Evolutionary conservation across 1,140 invertebrate species (phyloP), one percentile per base, ranked within the genome.

Genomic region (Brachionus paranguensis): DNA sequence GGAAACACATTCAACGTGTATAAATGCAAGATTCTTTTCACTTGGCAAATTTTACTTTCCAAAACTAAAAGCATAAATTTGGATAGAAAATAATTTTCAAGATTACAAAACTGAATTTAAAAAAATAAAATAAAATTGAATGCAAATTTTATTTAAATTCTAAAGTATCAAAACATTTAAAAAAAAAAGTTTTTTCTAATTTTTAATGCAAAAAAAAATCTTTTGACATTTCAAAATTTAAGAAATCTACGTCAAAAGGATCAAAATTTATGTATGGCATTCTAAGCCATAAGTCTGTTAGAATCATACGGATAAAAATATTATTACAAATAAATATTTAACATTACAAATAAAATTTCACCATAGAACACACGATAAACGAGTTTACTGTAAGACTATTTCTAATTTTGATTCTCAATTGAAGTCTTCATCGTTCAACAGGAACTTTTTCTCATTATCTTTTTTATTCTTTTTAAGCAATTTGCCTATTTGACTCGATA

Each of bases 401-500:
- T 17, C 41, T 20, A 72, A 72, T 17, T 72, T 43, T 72, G 7
- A 72, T 72, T 79, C 76, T 81, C 33, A 81, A 68, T 81, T 81
- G 37, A 81, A 81, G 41, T 81, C 78, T 20, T 81, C 78, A 47
- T 81, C 78, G 43, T 43, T 81, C 17, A 81, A 20, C 2, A 81
- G 43, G 20, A 81, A 64, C 53, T 81, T 81, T 47, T 81, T 81
- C n/a, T 81, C 78, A 68, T 81, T 81, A 68, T 81, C 64, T 68
- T 81, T 79, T 64, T 37, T 81, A 12, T n/a, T 81, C 20, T 64
- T 64, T 41, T 81, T 81, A 24, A 81, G 64, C 27, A 81, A 45
- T 47, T 81, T 81, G 27, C 43, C 43, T 14, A 81, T 81, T 81
- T 81, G 78, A 11, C n/a, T 37, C 17, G 53, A 45, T 20, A 81